Conservation (phyloP, 2,888 invertebrate species). For the Eupeodes latifasciatus region DNA sequence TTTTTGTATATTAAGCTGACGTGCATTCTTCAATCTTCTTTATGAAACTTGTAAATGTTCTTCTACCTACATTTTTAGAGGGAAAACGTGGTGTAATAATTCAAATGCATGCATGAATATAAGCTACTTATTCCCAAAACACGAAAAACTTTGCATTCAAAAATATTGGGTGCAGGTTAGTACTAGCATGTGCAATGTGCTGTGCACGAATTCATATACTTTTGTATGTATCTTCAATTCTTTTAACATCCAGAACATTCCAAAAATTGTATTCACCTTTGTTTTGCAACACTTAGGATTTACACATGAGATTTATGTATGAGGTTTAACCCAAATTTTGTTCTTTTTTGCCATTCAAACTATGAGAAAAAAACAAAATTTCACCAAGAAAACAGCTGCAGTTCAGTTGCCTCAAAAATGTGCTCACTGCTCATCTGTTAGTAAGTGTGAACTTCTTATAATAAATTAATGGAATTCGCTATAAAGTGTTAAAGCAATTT, state of each 20-base stretch:
- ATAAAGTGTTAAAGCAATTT: constrained; percentile 7
- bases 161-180: neutral
- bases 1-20: no score
- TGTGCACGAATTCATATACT: neutral
- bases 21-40: no score
- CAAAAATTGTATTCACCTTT: neutral
- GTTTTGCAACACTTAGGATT: constrained; percentile 11
- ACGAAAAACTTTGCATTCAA: neutral
- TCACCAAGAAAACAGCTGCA: neutral
- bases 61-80: no score
- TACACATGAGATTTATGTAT: neutral
- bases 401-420: neutral
- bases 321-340: constrained; percentile 11
- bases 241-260: neutral
- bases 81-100: no score
- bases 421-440: constrained; percentile 9
- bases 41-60: no score
- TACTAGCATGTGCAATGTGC: no score
- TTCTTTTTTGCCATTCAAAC: neutral
- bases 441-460: constrained; percentile 22
- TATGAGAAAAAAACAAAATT: neutral
- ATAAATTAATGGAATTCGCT: neutral
- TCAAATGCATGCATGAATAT: no score
- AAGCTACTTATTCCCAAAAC: no score
- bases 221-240: neutral